Base-by-base conservation (phyloP, 2,113 vertebrate genomes). In the Entomyzon cyanotis region DNA sequence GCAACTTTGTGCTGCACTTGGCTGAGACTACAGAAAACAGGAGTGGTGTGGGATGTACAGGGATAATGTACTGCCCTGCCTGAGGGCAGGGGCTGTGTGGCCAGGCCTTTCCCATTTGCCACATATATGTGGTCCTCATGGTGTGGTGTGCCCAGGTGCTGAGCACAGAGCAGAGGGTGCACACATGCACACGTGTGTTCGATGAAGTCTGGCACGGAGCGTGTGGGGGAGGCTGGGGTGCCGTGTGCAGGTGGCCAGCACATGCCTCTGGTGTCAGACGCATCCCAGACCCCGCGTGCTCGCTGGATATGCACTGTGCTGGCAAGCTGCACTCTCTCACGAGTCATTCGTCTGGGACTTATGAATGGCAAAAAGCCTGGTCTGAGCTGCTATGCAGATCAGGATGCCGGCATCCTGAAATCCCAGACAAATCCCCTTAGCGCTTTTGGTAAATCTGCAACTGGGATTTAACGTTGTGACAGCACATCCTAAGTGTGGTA, bases 351-450 rank as follows among this genome's bases (percentile, higher is more conserved):
- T 86, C 88, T 80, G 93, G 73, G 92, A 86, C 79, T 94, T 92
- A 50, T 81, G 95, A 94, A 90, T 84, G 96, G 92, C 92, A 80
- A 41, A 86, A 77, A 88, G 83, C 90, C 88, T 85, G 68, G 79
- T 92, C 90, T 92, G 89, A 97, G 93, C 95, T 84, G 88, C 56
- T 92, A 2, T 55, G 76, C 93, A 80, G 95, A 90, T 95, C 85
- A 89, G 86, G 56, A 46, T 74, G 90, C 68, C 8, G 44, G 86
- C 24, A 3, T 92, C 94, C 90, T 93, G 93, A 95, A 96, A 95
- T 94, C 96, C 96, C 0, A 22, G 90, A 90, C 92, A 97, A 95
- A 97, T 97, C 92, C 84, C 95, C 92, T 96, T 95, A 94, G 89
- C 2, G 46, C 91, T 91, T 95, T 79, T 41, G 49, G 80, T 95